Conservation (phyloP, 1,140 invertebrate species). For the Drosophila pectinifera region DNA sequence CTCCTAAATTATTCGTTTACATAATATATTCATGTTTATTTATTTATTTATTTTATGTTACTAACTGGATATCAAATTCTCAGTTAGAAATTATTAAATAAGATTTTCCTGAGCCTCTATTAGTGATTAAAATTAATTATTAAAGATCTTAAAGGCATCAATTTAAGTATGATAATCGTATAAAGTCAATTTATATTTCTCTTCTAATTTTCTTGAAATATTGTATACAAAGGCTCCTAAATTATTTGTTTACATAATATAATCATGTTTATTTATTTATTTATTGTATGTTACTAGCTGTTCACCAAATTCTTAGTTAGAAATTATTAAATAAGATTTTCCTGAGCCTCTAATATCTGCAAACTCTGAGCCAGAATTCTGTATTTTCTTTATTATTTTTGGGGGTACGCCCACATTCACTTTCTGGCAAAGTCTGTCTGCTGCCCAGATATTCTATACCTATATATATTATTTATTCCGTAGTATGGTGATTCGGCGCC, state of each 20-base stretch:
- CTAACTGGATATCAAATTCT: too few relatives aligned
- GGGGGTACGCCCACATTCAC: conserved; percentile 48
- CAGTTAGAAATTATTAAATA: too few relatives aligned
- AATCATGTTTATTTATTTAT: neutral
- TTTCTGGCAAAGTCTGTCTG: conserved; percentile 17
- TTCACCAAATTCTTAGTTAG: neutral
- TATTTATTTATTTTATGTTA: too few relatives aligned
- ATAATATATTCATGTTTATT: too few relatives aligned
- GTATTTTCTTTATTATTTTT: conserved; percentile 3
- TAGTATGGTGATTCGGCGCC: neutral
- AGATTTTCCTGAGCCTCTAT: too few relatives aligned
- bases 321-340: neutral
- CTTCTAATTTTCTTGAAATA: neutral
- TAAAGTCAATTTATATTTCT: too few relatives aligned
- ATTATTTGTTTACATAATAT: neutral
- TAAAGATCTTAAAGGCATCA: too few relatives aligned
- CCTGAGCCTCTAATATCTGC: neutral
- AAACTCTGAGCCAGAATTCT: conserved; percentile 12
- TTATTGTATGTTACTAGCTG: neutral
- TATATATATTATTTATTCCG: neutral
- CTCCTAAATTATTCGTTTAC: too few relatives aligned
- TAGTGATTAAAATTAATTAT: too few relatives aligned
- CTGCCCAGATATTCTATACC: neutral
- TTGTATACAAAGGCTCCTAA: neutral
- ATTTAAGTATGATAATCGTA: too few relatives aligned